Evolutionary conservation across 1,140 invertebrate species (phyloP).

Genomic region (Formica exsecta): DNA sequence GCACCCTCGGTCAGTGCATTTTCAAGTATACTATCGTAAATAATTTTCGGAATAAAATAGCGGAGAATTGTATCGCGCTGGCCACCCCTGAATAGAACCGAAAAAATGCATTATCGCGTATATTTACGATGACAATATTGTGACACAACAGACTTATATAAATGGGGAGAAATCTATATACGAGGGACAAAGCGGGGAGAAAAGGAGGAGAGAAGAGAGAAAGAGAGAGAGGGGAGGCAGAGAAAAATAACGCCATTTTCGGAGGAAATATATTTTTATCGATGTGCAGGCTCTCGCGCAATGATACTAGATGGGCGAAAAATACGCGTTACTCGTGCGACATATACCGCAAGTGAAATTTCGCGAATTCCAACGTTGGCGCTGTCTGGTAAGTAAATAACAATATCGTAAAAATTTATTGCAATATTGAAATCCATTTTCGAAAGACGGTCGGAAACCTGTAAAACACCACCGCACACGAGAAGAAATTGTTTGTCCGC

Average conservation of each 20-base stretch:
- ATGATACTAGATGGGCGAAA: conserved; percentile 19
- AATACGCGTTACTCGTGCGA: background rate
- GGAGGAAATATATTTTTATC: conserved; percentile 56
- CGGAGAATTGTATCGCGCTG: background rate
- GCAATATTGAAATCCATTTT: conserved; percentile 59
- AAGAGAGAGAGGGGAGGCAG: background rate
- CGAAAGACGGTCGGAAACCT: background rate
- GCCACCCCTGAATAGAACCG: background rate
- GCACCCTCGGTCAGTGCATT: background rate
- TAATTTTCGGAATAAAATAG: conserved; percentile 28
- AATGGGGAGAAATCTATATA: background rate
- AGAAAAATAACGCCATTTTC: conserved; percentile 35
- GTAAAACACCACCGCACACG: background rate
- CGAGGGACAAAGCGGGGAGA: too few species aligned
- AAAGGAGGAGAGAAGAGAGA: too few species aligned
- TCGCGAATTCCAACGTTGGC: background rate
- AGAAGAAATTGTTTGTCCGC: conserved; percentile 48
- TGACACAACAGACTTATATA: background rate
- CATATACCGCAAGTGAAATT: conserved; percentile 31
- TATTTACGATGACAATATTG: conserved; percentile 41
- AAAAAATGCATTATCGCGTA: conserved; percentile 39
- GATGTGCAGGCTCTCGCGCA: background rate
- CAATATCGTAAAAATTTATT: conserved; percentile 68
- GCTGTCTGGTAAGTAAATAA: conserved; percentile 39
- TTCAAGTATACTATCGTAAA: conserved; percentile 1